phyloP scores from a whole-genome alignment of 2,113 vertebrate genomes.

The Seriola quinqueradiata region DNA sequence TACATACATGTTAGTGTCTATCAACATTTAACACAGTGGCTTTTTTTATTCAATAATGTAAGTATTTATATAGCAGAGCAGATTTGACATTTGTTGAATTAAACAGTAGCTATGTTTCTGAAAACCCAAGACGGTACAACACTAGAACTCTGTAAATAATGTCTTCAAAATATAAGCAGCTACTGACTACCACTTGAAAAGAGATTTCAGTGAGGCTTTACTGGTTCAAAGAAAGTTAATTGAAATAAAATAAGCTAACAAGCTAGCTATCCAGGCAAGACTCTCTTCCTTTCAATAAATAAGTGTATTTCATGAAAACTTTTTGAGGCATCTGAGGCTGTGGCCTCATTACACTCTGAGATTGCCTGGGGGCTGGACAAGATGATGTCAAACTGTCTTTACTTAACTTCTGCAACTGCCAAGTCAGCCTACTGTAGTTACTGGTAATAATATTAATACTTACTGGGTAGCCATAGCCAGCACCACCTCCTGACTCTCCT shows the following conservation, averaged over 20 bases:
- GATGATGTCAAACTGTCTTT: neutral
- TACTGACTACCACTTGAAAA: too few species aligned
- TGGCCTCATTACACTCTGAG: neutral
- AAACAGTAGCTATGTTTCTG: too few species aligned
- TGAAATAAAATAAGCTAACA: neutral
- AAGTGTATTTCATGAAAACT: too few species aligned
- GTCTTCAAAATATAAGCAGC: too few species aligned
- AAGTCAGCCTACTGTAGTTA: neutral
- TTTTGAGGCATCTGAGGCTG: neutral
- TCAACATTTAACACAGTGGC: too few species aligned
- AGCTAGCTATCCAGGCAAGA: neutral
- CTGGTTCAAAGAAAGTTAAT: neutral
- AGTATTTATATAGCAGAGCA: too few species aligned
- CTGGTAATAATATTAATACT: conserved; percentile 62
- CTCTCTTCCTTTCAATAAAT: neutral
- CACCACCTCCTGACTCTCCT: conserved; percentile 84
- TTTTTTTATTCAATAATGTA: too few species aligned
- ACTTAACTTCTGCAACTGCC: neutral
- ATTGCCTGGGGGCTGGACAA: neutral
- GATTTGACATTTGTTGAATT: too few species aligned
- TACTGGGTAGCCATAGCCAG: conserved; percentile 84
- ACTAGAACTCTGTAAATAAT: too few species aligned
- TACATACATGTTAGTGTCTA: too few species aligned
- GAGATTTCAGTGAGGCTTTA: neutral
- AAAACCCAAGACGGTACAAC: too few species aligned